Evolutionary conservation across 2,113 vertebrate genomes (phyloP), one percentile per base, ranked within the genome.

Genomic region (Electrona antarctica): DNA sequence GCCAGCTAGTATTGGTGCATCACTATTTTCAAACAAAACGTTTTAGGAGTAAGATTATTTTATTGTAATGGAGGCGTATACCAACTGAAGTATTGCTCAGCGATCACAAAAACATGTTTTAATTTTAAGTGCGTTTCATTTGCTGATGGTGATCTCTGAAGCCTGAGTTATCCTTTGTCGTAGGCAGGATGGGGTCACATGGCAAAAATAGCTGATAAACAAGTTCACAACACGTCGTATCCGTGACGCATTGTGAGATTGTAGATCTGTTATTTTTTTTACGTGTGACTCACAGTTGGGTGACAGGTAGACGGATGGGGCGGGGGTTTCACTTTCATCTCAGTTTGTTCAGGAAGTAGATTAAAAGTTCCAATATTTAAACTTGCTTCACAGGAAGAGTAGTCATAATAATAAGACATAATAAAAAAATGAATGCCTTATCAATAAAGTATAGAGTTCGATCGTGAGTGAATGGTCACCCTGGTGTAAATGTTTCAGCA

Each of bases 1-100:
- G 15, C 11, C 11, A 1, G 13, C 8, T 50, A 72, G 56, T 82
- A 71, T 84, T 41, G 71, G 83, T 88, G 84, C 81, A 84, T 90
- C 82, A 81, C 84, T 78, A 65, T 76, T 76, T 54, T 77, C 58
- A 72, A 74, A 79, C 72, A 70, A 83, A 77, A 69, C 70, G 56
- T 67, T 78, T 71, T 84, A 84, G 74, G 79, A 45, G 50, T 83
- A 47, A 76, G 80, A 47, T 84, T 62, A 78, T 81, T 87, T 64
- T 67, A 71, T 60, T 78, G 52, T 33, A 54, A 73, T 69, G 65
- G 61, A 49, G 61, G 65, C 61, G 54, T 79, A 64, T 69, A 65
- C 77, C 64, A 76, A 33, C 66, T 47, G 66, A 79, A 72, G 72
- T 66, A 71, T 79, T 64, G 62, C 63, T 54, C 76, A 78, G 61